A percentile compares a stretch with the other conserved stretches of the same genome.
Evolutionary conservation across 2,797 vertebrate genomes (phyloP).

Genomic region (Falco berigora): DNA sequence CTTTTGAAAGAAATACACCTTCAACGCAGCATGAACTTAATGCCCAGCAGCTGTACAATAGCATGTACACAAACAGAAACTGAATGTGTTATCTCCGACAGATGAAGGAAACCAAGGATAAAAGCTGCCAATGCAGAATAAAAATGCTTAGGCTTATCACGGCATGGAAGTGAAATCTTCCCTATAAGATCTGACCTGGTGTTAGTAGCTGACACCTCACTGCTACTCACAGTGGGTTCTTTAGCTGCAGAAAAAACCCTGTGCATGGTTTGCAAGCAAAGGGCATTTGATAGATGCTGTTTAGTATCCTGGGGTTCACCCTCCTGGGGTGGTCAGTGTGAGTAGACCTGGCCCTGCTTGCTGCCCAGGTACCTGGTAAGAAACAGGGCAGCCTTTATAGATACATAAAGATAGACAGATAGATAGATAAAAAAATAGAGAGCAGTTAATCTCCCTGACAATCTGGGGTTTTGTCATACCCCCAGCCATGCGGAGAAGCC

Average conservation of each 20-base stretch:
- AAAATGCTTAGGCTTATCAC: neutral
- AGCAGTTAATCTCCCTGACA: neutral
- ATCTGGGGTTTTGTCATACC: fast-evolving
- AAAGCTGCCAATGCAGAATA: neutral
- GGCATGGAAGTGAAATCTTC: neutral
- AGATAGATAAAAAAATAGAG: neutral
- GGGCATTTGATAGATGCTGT: neutral
- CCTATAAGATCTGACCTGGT: neutral
- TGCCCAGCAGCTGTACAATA: neutral
- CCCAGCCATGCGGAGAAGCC: neutral
- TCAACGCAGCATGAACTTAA: neutral
- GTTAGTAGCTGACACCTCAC: neutral
- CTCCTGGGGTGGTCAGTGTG: neutral
- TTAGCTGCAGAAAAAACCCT: neutral
- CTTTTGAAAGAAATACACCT: neutral
- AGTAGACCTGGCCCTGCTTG: neutral
- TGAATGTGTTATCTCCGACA: neutral
- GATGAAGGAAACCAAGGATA: neutral
- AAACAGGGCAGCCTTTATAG: neutral
- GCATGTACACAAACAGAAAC: neutral
- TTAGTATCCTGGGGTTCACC: neutral
- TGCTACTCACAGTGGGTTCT: neutral
- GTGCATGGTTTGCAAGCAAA: neutral
- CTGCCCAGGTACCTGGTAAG: neutral
- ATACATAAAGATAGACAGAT: too few species aligned